These are phyloP conservation scores for Drosophila ananassae DNA, from an alignment of 1,140 invertebrate species.

Conservation along the genomic window DNA sequence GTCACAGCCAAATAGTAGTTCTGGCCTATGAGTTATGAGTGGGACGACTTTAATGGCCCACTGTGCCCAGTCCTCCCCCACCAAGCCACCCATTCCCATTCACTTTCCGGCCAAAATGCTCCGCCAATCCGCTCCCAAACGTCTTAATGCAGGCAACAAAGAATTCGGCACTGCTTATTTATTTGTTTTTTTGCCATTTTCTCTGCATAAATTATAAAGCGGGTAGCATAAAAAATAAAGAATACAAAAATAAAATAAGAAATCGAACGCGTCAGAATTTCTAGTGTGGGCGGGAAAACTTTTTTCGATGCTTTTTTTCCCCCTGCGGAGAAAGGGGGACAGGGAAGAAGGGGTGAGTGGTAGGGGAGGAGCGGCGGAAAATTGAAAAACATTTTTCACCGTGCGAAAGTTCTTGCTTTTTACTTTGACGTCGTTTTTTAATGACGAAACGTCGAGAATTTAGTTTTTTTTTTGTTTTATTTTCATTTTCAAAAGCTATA, in stretches of 20 bases:
- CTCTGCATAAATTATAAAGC: slow-evolving; percentile 70
- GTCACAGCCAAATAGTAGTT: slow-evolving; percentile 71
- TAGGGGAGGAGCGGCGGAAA: slow-evolving; percentile 38
- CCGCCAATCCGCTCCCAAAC: slow-evolving; percentile 30
- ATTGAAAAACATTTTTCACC: slow-evolving; percentile 76
- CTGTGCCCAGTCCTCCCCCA: slow-evolving; percentile 38
- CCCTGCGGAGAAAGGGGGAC: background rate
- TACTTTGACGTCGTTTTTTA: slow-evolving; percentile 76
- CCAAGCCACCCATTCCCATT: slow-evolving; percentile 16
- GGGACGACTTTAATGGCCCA: slow-evolving; percentile 66
- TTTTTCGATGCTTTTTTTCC: slow-evolving; percentile 11
- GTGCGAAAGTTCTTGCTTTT: slow-evolving; percentile 63
- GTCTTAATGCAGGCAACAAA: slow-evolving; percentile 47
- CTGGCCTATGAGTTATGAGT: slow-evolving; percentile 68
- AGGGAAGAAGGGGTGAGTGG: background rate
- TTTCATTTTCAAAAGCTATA: slow-evolving; percentile 54
- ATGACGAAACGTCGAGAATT: slow-evolving; percentile 70
- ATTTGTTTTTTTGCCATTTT: slow-evolving; percentile 44
- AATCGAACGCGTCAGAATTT: slow-evolving; percentile 69
- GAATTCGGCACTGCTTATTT: slow-evolving; percentile 28
- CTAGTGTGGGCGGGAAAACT: slow-evolving; percentile 45
- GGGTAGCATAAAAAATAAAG: slow-evolving; percentile 62
- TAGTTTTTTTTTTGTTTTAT: slow-evolving; percentile 63
- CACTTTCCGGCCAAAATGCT: slow-evolving; percentile 14
- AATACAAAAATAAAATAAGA: slow-evolving; percentile 33